phyloP scores from a whole-genome alignment of 2,888 invertebrate genomes.

The Megalurothrips usitatus region DNA sequence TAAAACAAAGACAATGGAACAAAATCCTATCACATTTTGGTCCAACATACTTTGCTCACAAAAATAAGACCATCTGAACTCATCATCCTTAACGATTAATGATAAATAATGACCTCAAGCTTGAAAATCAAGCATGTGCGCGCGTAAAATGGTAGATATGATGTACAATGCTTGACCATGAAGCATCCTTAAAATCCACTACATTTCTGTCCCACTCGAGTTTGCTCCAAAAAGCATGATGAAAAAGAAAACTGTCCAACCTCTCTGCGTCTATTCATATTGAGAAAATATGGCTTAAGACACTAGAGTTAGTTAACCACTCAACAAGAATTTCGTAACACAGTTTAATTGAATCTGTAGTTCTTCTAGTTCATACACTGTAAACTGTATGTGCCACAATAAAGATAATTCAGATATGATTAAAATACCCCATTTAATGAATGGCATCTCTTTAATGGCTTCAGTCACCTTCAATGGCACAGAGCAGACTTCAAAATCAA shows the following conservation, averaged over 20 bases:
- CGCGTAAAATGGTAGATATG: slow-evolving; percentile 9
- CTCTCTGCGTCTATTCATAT: neutral
- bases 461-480: slow-evolving; percentile 14
- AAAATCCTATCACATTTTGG: slow-evolving; percentile 23
- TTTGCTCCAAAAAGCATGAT: neutral
- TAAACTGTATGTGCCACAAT: neutral
- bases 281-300: slow-evolving; percentile 7
- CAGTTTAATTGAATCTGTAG: slow-evolving; percentile 8
- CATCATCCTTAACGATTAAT: neutral
- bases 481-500: neutral
- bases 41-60: slow-evolving; percentile 7
- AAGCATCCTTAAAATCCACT: neutral
- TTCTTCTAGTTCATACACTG: neutral
- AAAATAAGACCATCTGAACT: slow-evolving; percentile 23
- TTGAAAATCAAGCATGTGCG: neutral
- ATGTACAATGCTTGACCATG: neutral
- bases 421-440: neutral
- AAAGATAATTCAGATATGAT: slow-evolving; percentile 10
- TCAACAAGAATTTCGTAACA: neutral
- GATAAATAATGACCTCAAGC: neutral
- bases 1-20: slow-evolving; percentile 1
- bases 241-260: neutral
- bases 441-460: neutral
- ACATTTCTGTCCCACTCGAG: neutral
- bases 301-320: slow-evolving; percentile 1